These are phyloP conservation scores for Ivindomyrus marchei DNA, from an alignment of 2,113 vertebrate genomes.

Conservation along the genomic window DNA sequence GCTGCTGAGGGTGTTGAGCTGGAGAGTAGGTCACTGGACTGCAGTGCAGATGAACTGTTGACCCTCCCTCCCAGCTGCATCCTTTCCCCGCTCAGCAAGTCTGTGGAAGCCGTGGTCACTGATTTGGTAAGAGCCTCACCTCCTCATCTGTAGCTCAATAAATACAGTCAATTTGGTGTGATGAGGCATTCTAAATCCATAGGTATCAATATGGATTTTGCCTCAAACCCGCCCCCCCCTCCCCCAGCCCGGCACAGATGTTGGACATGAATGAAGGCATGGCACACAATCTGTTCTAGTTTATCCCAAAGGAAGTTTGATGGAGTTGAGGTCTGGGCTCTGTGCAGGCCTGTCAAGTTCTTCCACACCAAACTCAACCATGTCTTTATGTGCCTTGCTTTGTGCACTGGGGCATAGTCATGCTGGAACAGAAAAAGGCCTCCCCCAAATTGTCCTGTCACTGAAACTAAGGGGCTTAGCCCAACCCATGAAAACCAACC, in stretches of 20 bases:
- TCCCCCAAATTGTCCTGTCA: not conserved
- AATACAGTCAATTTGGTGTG: not conserved
- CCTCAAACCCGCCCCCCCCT: too few relatives aligned
- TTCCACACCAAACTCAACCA: not conserved
- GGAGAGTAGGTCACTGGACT: slow-evolving; percentile 23
- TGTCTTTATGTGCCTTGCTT: not conserved
- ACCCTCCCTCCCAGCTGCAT: slow-evolving; percentile 53
- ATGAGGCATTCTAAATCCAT: not conserved
- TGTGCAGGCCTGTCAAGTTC: too few relatives aligned
- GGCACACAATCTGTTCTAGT: too few relatives aligned
- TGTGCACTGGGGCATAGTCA: too few relatives aligned
- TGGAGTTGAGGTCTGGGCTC: too few relatives aligned
- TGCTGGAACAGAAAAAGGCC: not conserved
- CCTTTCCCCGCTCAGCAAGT: slow-evolving; percentile 67
- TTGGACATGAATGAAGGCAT: too few relatives aligned
- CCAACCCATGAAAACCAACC: not conserved
- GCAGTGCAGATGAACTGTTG: slow-evolving; percentile 48
- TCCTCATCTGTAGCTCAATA: not conserved
- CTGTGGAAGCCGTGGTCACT: slow-evolving; percentile 60
- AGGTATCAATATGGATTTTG: too few relatives aligned
- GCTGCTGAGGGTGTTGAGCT: slow-evolving; percentile 8
- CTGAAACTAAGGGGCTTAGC: not conserved
- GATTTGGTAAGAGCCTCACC: slow-evolving; percentile 51
- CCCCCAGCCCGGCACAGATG: too few relatives aligned
- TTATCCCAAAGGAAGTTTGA: too few relatives aligned